Percentiles rank a stretch among this genome's conserved stretches.
phyloP scores from a whole-genome alignment of 2,113 vertebrate species.

The Raphicerus campestris region DNA sequence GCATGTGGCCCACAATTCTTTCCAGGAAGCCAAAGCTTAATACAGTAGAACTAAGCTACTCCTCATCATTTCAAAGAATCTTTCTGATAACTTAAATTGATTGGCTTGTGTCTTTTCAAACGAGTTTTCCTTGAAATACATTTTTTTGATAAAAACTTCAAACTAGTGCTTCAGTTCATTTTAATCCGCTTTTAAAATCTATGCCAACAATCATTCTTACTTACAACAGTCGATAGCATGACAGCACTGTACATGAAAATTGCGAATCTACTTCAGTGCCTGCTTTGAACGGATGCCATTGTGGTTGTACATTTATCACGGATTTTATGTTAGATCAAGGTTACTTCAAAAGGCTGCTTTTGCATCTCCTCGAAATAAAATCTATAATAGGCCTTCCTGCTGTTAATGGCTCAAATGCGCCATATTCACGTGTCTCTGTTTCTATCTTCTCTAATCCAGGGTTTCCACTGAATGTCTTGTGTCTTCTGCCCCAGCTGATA shows the following conservation, averaged over 20 bases:
- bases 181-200: background rate
- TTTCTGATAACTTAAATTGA: background rate
- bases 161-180: background rate
- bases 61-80: background rate
- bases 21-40: background rate
- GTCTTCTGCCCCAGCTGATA: slow-evolving; percentile 96
- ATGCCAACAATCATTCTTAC: background rate
- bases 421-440: background rate
- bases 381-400: background rate
- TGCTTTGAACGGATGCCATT: background rate
- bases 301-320: background rate
- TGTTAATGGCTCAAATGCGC: background rate
- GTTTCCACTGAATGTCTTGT: slow-evolving; percentile 96
- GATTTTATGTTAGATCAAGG: background rate
- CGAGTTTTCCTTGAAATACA: background rate
- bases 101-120: background rate
- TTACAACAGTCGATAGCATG: background rate
- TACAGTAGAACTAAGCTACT: background rate
- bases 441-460: slow-evolving; percentile 81
- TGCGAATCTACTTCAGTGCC: background rate
- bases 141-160: slow-evolving; percentile 23
- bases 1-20: background rate
- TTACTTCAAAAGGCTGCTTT: background rate
- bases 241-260: background rate
- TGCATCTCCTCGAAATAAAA: background rate